phyloP scores from a whole-genome alignment of 2,888 invertebrate species.

The Galeruca laticollis region DNA sequence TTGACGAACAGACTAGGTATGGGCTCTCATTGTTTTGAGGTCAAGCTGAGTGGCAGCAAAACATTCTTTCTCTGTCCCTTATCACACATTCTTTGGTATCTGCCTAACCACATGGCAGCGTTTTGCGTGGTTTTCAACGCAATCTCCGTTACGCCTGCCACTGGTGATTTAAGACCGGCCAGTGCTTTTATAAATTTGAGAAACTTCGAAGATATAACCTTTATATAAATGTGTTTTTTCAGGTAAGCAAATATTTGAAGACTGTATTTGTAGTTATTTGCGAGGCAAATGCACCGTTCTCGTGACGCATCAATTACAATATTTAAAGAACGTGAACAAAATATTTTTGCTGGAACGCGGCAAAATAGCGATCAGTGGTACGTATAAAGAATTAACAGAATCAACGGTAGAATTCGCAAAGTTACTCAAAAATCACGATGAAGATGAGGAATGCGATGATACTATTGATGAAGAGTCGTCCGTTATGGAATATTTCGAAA shows the following conservation, averaged over 20 bases:
- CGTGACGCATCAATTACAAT: slow-evolving; percentile 88
- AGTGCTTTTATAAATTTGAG: no score
- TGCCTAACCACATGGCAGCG: no score
- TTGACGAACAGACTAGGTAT: no score
- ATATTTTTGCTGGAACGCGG: slow-evolving; percentile 77
- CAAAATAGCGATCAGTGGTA: slow-evolving; percentile 64
- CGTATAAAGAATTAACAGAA: slow-evolving; percentile 67
- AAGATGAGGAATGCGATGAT: slow-evolving; percentile 54
- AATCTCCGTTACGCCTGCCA: no score
- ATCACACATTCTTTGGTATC: no score
- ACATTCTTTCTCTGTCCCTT: no score
- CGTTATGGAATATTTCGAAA: slow-evolving; percentile 40
- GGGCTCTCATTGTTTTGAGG: no score
- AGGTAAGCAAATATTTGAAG: slow-evolving; percentile 80
- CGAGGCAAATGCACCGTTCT: slow-evolving; percentile 78
- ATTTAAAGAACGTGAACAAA: slow-evolving; percentile 75
- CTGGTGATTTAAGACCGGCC: no score
- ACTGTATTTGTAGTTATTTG: slow-evolving; percentile 73
- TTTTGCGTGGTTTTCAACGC: no score
- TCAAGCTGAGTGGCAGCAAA: no score
- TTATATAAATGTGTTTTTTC: no score
- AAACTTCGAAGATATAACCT: no score
- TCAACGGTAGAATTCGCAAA: slow-evolving; percentile 70
- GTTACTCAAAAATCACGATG: slow-evolving; percentile 65
- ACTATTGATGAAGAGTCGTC: slow-evolving; percentile 41